A percentile compares a stretch with the other conserved stretches of the same genome.
Evolutionary conservation across 2,888 invertebrate genomes (phyloP).

Genomic region (Nymphalis c-album): DNA sequence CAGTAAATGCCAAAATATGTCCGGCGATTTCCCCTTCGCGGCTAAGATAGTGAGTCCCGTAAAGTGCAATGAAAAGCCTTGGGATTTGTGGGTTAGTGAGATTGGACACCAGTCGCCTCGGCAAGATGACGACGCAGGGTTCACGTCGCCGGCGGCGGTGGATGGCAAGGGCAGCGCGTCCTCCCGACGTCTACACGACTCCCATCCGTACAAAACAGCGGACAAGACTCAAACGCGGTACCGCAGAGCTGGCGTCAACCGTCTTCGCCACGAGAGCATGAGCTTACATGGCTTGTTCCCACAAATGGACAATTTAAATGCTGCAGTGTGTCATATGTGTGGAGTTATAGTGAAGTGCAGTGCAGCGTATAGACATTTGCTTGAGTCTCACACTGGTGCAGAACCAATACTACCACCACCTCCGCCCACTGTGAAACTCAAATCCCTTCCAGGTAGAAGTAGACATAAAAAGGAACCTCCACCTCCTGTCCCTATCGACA

Average conservation of each 20-base stretch:
- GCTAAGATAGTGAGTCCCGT: constrained; percentile 73
- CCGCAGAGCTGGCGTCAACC: constrained; percentile 76
- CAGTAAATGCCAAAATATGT: constrained; percentile 67
- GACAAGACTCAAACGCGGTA: constrained; percentile 51
- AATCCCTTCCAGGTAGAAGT: constrained; percentile 58
- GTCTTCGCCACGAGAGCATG: constrained; percentile 83
- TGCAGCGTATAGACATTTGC: constrained; percentile 88
- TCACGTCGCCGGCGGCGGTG: constrained; percentile 59
- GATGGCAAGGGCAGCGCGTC: constrained; percentile 58
- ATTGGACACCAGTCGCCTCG: constrained; percentile 75
- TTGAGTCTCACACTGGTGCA: constrained; percentile 75
- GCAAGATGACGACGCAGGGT: constrained; percentile 64
- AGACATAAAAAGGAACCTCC: constrained; percentile 71
- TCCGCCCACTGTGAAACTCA: constrained; percentile 62
- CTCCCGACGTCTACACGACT: constrained; percentile 55
- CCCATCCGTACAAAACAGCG: constrained; percentile 61
- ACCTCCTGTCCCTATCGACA: constrained; percentile 63
- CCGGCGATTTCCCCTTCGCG: constrained; percentile 69
- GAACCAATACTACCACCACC: constrained; percentile 75
- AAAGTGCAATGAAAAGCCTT: constrained; percentile 77
- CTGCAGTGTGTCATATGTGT: constrained; percentile 90
- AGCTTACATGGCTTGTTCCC: constrained; percentile 89
- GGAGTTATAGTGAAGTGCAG: constrained; percentile 89
- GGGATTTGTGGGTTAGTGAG: constrained; percentile 78
- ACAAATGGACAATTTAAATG: constrained; percentile 87